phyloP scores from a whole-genome alignment of 2,797 vertebrate genomes.

The Mus spretus region DNA sequence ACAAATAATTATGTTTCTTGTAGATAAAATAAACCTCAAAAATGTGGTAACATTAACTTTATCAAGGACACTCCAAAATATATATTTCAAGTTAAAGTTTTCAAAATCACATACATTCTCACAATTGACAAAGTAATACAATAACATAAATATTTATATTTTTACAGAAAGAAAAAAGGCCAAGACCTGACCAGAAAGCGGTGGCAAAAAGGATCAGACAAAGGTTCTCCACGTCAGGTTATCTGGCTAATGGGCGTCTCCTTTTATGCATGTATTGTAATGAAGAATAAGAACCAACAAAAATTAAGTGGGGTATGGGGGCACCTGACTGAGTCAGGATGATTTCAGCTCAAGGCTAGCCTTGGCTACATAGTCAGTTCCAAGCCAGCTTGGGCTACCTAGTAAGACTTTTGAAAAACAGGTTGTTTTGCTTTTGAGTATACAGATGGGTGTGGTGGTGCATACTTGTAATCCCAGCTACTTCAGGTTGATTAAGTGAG shows the following conservation, averaged over 20 bases:
- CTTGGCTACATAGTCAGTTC: neutral
- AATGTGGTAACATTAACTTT: conserved; percentile 41
- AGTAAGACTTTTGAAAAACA: neutral
- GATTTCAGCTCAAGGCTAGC: neutral
- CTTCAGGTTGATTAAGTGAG: neutral
- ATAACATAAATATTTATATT: conserved; percentile 66
- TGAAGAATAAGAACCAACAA: conserved; percentile 55
- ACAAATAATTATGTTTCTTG: conserved; percentile 34
- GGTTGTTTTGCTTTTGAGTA: neutral
- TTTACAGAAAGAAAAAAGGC: conserved; percentile 75
- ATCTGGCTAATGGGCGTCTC: conserved; percentile 59
- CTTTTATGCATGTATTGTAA: conserved; percentile 48
- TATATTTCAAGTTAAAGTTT: conserved; percentile 48
- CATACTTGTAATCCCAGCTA: neutral
- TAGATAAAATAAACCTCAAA: conserved; percentile 23
- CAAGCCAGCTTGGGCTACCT: neutral
- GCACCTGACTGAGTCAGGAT: neutral
- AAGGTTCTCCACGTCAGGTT: conserved; percentile 70
- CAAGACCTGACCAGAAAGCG: conserved; percentile 59
- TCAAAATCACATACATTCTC: neutral
- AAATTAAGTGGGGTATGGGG: neutral
- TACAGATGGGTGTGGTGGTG: neutral
- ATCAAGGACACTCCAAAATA: conserved; percentile 2
- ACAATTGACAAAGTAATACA: conserved; percentile 59
- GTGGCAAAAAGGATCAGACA: conserved; percentile 49